Conservation (phyloP, 2,797 vertebrate genomes). For the Peromyscus nudipes region DNA sequence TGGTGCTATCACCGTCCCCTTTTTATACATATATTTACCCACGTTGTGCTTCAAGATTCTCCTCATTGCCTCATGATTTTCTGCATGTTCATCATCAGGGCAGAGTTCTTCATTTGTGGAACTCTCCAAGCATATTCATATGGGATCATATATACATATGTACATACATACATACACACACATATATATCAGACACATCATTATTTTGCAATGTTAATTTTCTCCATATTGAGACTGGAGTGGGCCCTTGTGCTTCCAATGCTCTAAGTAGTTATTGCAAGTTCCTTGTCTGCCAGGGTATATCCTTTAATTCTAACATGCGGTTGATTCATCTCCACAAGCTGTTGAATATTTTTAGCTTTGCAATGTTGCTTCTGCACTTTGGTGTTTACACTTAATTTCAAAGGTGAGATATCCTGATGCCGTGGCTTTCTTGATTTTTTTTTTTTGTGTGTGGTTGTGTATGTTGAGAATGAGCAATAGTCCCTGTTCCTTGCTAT, state of each 20-base stretch:
- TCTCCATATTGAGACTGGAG: background rate
- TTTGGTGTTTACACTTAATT: background rate
- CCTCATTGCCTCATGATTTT: background rate
- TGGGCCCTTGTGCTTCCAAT: background rate
- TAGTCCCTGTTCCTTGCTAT: background rate
- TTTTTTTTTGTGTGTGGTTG: background rate
- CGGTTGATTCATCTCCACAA: background rate
- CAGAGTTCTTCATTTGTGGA: constrained; percentile 41
- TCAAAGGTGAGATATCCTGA: background rate
- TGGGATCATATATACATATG: background rate
- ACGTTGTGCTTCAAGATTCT: background rate
- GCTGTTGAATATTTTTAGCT: background rate
- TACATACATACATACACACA: no score
- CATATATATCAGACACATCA: background rate
- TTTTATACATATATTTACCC: background rate
- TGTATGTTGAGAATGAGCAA: background rate
- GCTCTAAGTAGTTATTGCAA: background rate
- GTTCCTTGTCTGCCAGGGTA: background rate
- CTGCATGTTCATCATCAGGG: background rate
- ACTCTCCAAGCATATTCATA: background rate
- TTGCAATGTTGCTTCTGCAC: background rate
- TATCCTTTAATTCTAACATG: constrained; percentile 12
- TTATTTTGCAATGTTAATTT: constrained; percentile 63
- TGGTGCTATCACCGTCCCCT: background rate
- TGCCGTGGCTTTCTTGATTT: background rate